phyloP scores from a whole-genome alignment of 2,888 invertebrate species.

The Hydrotaea diabolus region DNA sequence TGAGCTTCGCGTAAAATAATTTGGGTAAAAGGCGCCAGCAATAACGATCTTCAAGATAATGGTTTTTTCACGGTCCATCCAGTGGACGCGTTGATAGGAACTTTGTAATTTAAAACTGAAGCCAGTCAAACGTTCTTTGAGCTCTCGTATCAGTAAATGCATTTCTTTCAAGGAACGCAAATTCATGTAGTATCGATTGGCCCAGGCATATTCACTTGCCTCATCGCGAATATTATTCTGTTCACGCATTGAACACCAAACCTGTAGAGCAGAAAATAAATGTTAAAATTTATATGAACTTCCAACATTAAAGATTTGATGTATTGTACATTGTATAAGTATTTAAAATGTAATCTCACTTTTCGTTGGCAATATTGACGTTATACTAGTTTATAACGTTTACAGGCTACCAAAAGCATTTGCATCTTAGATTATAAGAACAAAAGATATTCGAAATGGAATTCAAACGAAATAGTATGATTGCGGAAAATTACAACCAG shows the following conservation, averaged over 20 bases:
- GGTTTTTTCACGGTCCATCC: conserved; percentile 82
- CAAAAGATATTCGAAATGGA: too few relatives aligned
- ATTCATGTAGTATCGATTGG: conserved; percentile 86
- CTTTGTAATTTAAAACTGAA: conserved; percentile 84
- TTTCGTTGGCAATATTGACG: too few relatives aligned
- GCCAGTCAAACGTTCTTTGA: conserved; percentile 84
- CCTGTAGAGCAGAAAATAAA: conserved; percentile 79
- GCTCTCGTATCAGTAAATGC: conserved; percentile 86
- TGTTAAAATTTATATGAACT: too few relatives aligned
- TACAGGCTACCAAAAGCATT: too few relatives aligned
- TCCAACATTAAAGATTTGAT: too few relatives aligned
- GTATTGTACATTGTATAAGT: too few relatives aligned
- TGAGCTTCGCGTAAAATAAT: conserved; percentile 87
- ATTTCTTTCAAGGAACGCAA: conserved; percentile 88
- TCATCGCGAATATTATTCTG: conserved; percentile 83
- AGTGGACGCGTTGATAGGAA: conserved; percentile 80
- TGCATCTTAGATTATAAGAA: too few relatives aligned
- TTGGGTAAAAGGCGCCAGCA: conserved; percentile 92
- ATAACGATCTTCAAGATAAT: conserved; percentile 85
- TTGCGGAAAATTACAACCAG: too few relatives aligned
- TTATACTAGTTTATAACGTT: too few relatives aligned
- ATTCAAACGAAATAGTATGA: too few relatives aligned
- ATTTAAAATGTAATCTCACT: too few relatives aligned
- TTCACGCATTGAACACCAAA: conserved; percentile 85
- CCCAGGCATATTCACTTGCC: conserved; percentile 85